Conservation (phyloP, 2,113 vertebrate genomes). For the Saccopteryx leptura region DNA sequence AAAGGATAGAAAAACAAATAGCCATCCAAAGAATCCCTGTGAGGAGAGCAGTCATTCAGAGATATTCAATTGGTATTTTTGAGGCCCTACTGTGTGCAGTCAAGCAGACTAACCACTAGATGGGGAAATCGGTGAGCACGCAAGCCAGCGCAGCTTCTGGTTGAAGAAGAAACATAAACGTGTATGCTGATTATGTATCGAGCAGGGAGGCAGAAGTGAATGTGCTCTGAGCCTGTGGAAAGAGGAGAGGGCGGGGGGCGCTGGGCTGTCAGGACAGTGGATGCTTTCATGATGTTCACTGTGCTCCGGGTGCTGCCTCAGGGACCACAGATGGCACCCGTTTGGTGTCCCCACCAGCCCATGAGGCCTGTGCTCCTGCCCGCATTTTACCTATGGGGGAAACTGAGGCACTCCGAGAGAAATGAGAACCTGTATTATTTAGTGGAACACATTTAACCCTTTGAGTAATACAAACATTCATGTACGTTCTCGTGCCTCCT, state of each 20-base stretch:
- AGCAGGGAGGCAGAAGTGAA: no score
- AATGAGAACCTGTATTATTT: neutral
- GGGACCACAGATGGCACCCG: fast-evolving
- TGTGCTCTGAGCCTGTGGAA: neutral
- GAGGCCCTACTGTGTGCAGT: neutral
- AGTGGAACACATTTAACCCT: neutral
- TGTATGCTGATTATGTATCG: no score
- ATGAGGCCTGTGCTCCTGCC: fast-evolving
- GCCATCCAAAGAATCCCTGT: constrained; percentile 70
- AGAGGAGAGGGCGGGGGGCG: no score
- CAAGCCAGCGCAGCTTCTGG: no score
- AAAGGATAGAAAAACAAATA: neutral
- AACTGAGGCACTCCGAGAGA: neutral
- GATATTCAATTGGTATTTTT: neutral
- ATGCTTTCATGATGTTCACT: fast-evolving
- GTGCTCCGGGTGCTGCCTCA: fast-evolving
- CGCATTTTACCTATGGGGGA: neutral
- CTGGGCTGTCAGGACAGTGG: neutral
- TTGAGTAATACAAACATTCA: no score
- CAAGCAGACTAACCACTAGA: neutral
- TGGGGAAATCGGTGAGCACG: no score
- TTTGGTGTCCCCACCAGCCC: neutral
- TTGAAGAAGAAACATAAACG: fast-evolving
- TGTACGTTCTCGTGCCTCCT: no score
- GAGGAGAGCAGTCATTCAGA: neutral